These are phyloP conservation scores for Pseudomyrmex concolor DNA, from an alignment of 1,140 invertebrate species.

Conservation along the genomic window DNA sequence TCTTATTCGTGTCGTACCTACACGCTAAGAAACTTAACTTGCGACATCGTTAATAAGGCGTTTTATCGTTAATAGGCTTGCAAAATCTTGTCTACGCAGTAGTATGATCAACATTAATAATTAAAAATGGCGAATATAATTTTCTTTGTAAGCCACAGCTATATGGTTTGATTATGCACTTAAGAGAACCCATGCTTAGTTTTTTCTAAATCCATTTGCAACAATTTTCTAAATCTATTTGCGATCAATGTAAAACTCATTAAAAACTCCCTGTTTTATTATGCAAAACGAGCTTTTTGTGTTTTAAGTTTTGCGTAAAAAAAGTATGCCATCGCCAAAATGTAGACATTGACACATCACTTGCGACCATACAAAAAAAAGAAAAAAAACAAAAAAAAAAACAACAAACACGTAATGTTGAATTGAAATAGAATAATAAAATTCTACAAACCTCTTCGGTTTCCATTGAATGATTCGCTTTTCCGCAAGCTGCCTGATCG, in stretches of 20 bases:
- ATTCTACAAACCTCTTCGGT: constrained; percentile 81
- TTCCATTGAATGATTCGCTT: constrained; percentile 74
- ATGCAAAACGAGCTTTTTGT: too few species aligned
- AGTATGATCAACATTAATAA: background rate
- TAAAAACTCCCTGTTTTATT: too few species aligned
- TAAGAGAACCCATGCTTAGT: too few species aligned
- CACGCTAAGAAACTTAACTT: constrained; percentile 29
- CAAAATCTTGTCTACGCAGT: constrained; percentile 40
- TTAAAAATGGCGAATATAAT: background rate
- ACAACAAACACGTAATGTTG: background rate
- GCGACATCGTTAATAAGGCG: constrained; percentile 48
- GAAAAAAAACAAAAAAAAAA: background rate
- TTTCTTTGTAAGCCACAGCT: too few species aligned
- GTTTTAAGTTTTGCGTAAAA: too few species aligned
- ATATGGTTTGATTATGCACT: too few species aligned
- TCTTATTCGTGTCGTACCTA: constrained; percentile 41
- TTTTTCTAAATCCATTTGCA: too few species aligned
- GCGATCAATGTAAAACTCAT: too few species aligned
- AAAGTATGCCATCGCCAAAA: too few species aligned
- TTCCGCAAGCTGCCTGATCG: constrained; percentile 75
- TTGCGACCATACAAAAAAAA: too few species aligned
- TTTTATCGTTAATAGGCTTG: constrained; percentile 29
- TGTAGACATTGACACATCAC: too few species aligned
- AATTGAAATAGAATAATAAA: background rate
- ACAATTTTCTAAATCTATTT: too few species aligned